Percentiles rank a stretch among this genome's conserved stretches.
These are phyloP conservation scores for Drosophila littoralis DNA, from an alignment of 1,140 invertebrate species.

Conservation along the genomic window DNA sequence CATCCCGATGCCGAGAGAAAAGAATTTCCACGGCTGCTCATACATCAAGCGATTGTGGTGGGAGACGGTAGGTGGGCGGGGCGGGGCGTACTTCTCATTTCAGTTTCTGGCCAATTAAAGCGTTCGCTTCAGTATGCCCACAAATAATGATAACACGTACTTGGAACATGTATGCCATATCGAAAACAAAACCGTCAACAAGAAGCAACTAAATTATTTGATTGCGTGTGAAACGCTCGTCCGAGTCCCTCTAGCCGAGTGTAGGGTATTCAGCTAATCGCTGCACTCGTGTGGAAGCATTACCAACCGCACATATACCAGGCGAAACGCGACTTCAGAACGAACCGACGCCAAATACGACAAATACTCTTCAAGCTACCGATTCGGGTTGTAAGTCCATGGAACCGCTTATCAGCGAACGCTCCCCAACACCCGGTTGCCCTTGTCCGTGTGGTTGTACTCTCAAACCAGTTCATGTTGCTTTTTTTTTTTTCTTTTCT, in stretches of 20 bases:
- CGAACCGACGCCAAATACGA: conserved; percentile 11
- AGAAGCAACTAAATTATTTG: conserved; percentile 48
- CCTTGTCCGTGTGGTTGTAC: conserved; percentile 19
- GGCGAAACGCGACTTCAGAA: conserved; percentile 53
- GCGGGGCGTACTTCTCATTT: not conserved
- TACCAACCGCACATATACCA: conserved; percentile 36
- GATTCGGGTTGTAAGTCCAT: not conserved
- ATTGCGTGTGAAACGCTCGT: conserved; percentile 60
- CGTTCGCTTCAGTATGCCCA: conserved; percentile 12
- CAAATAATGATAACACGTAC: conserved; percentile 61
- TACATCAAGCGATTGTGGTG: not conserved
- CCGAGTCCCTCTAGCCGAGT: not conserved
- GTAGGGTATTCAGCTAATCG: conserved; percentile 40
- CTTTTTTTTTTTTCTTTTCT: conserved; percentile 10
- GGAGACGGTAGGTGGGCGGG: not conserved
- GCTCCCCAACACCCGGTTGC: conserved; percentile 10
- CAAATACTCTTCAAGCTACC: not conserved
- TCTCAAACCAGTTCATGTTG: conserved; percentile 47
- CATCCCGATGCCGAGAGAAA: not conserved
- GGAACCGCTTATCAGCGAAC: conserved; percentile 10
- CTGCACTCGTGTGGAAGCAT: conserved; percentile 52
- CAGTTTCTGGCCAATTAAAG: conserved; percentile 32
- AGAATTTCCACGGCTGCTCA: not conserved
- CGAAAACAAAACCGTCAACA: conserved; percentile 4
- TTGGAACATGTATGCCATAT: conserved; percentile 3